Evolutionary conservation across 2,888 invertebrate genomes (phyloP).

Genomic region (Eupithecia subumbrata): DNA sequence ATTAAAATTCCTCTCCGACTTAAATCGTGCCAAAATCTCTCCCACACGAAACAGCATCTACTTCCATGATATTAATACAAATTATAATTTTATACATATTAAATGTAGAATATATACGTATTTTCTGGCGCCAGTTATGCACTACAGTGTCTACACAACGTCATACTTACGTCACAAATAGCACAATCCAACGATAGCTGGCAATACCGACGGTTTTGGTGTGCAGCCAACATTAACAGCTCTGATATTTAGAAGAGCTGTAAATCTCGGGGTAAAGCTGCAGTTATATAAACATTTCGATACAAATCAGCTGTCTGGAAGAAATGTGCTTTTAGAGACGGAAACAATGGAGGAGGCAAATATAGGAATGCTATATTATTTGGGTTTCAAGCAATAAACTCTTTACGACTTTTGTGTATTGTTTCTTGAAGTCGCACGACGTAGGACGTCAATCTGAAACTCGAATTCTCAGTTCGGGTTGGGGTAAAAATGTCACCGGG

Average conservation of each 20-base stretch:
- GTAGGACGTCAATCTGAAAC: not conserved
- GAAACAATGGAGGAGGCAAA: conserved; percentile 26
- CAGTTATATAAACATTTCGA: conserved; percentile 57
- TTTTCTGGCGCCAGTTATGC: conserved; percentile 35
- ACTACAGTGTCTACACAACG: conserved; percentile 23
- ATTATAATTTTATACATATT: conserved; percentile 1
- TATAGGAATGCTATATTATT: conserved; percentile 1
- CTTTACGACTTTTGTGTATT: not conserved
- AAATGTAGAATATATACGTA: not conserved
- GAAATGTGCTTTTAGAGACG: conserved; percentile 24
- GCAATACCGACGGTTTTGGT: conserved; percentile 63
- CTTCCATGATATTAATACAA: conserved; percentile 8
- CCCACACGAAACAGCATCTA: conserved; percentile 14
- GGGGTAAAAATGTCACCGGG: too few relatives aligned
- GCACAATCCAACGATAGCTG: conserved; percentile 50
- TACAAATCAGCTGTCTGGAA: conserved; percentile 34
- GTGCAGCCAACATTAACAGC: conserved; percentile 65
- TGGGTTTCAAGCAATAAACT: not conserved
- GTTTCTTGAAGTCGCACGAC: not conserved
- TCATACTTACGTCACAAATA: conserved; percentile 40
- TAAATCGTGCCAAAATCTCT: conserved; percentile 17
- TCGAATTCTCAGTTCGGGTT: not conserved
- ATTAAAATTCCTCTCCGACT: conserved; percentile 3
- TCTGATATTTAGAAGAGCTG: conserved; percentile 58
- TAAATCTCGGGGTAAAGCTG: conserved; percentile 62